Conservation (phyloP, 2,888 invertebrate genomes). For the Drosophila colorata region DNA sequence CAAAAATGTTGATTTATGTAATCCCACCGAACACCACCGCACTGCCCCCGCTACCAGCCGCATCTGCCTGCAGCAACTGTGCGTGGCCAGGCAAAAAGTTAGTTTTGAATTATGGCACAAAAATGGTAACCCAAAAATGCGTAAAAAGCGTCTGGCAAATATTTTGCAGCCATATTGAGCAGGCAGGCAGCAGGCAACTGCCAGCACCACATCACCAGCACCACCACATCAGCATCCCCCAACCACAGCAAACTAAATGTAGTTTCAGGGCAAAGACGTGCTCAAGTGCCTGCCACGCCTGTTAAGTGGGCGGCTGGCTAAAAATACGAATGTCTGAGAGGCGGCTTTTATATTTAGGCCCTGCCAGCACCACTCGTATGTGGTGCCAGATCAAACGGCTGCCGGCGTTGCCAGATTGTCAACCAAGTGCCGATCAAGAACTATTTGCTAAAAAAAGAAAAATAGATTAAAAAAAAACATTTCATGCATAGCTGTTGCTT, state of each 20-base stretch:
- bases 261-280: constrained; percentile 36
- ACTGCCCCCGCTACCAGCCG: neutral
- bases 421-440: constrained; percentile 39
- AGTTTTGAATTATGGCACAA: constrained; percentile 58
- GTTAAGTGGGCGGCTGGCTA: constrained; percentile 8
- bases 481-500: constrained; percentile 6
- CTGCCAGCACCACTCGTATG: constrained; percentile 11
- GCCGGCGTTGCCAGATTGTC: constrained; percentile 54
- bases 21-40: constrained; percentile 14
- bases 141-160: constrained; percentile 36
- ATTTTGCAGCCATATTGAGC: constrained; percentile 40
- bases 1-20: constrained; percentile 75
- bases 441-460: constrained; percentile 27
- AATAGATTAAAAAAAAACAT: neutral
- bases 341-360: constrained; percentile 31
- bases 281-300: constrained; percentile 51
- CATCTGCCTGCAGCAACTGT: neutral
- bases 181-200: constrained; percentile 1
- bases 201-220: neutral
- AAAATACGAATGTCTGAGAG: constrained; percentile 18
- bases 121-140: constrained; percentile 43
- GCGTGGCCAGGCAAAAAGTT: constrained; percentile 43
- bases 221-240: neutral
- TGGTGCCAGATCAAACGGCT: constrained; percentile 39
- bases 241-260: constrained; percentile 1